phyloP scores from a whole-genome alignment of 2,113 vertebrate genomes.

The Larimichthys crocea region DNA sequence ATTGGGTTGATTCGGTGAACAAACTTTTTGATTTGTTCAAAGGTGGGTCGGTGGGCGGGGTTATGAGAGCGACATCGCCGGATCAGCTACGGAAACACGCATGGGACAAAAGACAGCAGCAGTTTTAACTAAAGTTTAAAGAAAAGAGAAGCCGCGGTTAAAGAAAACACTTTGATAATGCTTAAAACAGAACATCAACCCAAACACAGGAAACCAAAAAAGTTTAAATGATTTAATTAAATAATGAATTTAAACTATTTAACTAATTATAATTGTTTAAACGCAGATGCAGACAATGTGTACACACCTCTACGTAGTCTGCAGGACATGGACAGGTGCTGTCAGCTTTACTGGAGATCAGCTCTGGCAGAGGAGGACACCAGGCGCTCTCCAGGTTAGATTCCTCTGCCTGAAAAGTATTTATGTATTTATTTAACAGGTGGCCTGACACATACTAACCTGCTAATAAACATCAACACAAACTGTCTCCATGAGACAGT shows the following conservation, averaged over 20 bases:
- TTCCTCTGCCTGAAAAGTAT: conserved; percentile 78
- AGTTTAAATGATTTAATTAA: too few relatives aligned
- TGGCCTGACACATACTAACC: not conserved
- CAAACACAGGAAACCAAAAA: too few relatives aligned
- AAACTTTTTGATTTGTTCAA: conserved; percentile 89
- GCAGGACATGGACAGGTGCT: conserved; percentile 86
- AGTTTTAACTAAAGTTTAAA: not conserved
- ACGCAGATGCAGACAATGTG: too few relatives aligned
- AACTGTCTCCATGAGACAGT: too few relatives aligned
- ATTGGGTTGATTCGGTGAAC: conserved; percentile 88
- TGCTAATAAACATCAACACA: not conserved
- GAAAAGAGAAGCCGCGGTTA: too few relatives aligned
- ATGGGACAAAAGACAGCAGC: not conserved
- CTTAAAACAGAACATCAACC: too few relatives aligned
- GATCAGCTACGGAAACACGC: conserved; percentile 82
- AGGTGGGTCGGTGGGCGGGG: conserved; percentile 86
- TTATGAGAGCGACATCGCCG: conserved; percentile 85
- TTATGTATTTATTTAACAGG: not conserved
- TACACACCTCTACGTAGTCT: conserved; percentile 85
- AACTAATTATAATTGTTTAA: too few relatives aligned
- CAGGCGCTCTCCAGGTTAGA: conserved; percentile 80
- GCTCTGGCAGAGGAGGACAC: conserved; percentile 84
- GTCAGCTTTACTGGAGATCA: conserved; percentile 86
- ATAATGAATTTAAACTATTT: too few relatives aligned
- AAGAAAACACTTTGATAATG: too few relatives aligned